Percentiles rank a stretch among this genome's conserved stretches.
Conservation (phyloP, 2,888 invertebrate species). For the Phaonia tiefii region DNA sequence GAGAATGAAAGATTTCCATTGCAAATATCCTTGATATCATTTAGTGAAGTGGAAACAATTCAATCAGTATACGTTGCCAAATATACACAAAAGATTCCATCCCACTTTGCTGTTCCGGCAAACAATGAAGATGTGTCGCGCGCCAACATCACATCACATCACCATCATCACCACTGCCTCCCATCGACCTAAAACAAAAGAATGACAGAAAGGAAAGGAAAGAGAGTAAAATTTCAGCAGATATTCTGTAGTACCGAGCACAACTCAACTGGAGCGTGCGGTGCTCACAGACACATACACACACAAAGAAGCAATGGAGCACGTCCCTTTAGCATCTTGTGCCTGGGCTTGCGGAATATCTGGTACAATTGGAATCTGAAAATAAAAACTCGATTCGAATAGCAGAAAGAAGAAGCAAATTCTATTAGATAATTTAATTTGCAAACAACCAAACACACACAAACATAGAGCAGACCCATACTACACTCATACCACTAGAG, state of each 20-base stretch:
- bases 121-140: constrained; percentile 47
- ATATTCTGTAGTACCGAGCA: constrained; percentile 18
- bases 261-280: constrained; percentile 44
- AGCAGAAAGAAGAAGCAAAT: constrained; percentile 39
- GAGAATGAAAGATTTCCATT: constrained; percentile 65
- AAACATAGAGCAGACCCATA: background rate
- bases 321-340: background rate
- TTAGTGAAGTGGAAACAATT: constrained; percentile 79
- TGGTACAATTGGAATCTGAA: constrained; percentile 17
- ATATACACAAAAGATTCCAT: constrained; percentile 64
- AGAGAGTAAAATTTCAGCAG: constrained; percentile 56
- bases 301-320: too few relatives aligned
- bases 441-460: constrained; percentile 34
- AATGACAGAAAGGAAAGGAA: background rate
- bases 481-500: background rate
- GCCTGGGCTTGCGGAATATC: constrained; percentile 6
- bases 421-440: constrained; percentile 59
- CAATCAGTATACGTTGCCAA: constrained; percentile 79
- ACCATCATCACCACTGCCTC: background rate
- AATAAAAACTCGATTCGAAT: constrained; percentile 21
- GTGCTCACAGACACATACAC: background rate
- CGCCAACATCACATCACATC: background rate
- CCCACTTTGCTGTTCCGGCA: constrained; percentile 51
- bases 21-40: constrained; percentile 79
- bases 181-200: background rate